phyloP scores from a whole-genome alignment of 2,888 invertebrate species.

The Gibbula magus region DNA sequence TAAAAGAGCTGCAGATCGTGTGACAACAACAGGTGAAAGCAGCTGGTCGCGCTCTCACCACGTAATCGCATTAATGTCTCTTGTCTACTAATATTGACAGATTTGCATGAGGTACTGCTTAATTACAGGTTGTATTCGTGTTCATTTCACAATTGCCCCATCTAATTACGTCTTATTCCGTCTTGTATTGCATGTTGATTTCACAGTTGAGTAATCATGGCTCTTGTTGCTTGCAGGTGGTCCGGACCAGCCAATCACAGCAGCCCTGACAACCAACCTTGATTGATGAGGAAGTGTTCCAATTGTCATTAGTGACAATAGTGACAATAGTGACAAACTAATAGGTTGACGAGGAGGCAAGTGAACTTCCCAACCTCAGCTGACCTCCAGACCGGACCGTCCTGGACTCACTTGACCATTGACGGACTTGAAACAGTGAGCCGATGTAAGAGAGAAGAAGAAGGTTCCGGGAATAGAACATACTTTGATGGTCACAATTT shows the following conservation, averaged over 20 bases:
- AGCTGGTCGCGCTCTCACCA: too few relatives aligned
- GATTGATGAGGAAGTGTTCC: not conserved
- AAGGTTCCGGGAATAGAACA: too few relatives aligned
- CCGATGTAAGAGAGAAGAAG: too few relatives aligned
- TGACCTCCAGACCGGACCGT: too few relatives aligned
- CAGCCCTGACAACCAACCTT: not conserved
- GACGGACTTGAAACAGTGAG: too few relatives aligned
- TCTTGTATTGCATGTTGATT: not conserved
- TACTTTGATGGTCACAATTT: too few relatives aligned
- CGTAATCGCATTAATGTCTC: too few relatives aligned
- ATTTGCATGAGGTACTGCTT: too few relatives aligned
- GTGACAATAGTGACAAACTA: conserved; percentile 1
- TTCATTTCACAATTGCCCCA: not conserved
- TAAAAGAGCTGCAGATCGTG: too few relatives aligned
- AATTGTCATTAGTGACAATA: conserved; percentile 7
- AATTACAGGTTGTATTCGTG: not conserved
- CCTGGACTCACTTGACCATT: too few relatives aligned
- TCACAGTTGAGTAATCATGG: not conserved
- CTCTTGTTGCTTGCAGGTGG: not conserved
- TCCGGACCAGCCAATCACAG: not conserved
- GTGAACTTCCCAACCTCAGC: not conserved
- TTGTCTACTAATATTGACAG: too few relatives aligned
- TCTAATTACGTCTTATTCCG: not conserved
- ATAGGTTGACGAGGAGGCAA: not conserved
- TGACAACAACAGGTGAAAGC: too few relatives aligned